These are phyloP conservation scores for Bradysia coprophila DNA, from an alignment of 1,140 invertebrate genomes.

Conservation along the genomic window DNA sequence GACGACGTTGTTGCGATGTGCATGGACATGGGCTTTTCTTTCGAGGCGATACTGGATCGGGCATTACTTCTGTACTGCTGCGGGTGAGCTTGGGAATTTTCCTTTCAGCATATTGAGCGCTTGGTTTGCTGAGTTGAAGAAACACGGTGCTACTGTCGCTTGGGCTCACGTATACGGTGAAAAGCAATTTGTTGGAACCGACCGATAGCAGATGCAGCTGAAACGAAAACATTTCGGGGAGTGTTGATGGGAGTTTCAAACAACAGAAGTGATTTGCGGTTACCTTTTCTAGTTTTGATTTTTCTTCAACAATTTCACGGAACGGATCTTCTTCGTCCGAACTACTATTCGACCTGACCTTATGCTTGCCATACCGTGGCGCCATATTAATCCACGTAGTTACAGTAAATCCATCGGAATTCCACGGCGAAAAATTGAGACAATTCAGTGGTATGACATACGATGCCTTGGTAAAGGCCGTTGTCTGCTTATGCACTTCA, in stretches of 20 bases:
- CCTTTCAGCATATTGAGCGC: slow-evolving; percentile 8
- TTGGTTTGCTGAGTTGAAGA: slow-evolving; percentile 16
- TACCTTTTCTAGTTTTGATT: too few species aligned
- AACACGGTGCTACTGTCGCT: slow-evolving; percentile 13
- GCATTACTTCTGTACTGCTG: too few species aligned
- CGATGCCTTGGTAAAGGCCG: slow-evolving; percentile 16
- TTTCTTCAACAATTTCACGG: too few species aligned
- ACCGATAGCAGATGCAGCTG: slow-evolving; percentile 16
- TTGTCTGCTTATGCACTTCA: slow-evolving; percentile 11
- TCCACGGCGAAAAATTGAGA: slow-evolving; percentile 13
- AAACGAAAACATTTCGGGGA: too few species aligned
- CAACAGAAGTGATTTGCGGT: too few species aligned
- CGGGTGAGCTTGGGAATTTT: neutral
- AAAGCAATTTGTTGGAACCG: slow-evolving; percentile 17
- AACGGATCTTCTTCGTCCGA: too few species aligned
- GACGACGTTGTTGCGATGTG: too few species aligned
- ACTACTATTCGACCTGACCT: too few species aligned
- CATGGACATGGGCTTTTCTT: too few species aligned
- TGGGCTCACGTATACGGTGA: slow-evolving; percentile 15
- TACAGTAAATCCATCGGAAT: slow-evolving; percentile 14
- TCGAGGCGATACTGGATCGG: too few species aligned
- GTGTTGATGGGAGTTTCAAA: too few species aligned
- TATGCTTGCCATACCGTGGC: too few species aligned
- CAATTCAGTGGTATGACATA: slow-evolving; percentile 16
- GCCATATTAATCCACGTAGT: slow-evolving; percentile 19